phyloP scores from a whole-genome alignment of 2,113 vertebrate species.

The Cynopterus brachyotis region DNA sequence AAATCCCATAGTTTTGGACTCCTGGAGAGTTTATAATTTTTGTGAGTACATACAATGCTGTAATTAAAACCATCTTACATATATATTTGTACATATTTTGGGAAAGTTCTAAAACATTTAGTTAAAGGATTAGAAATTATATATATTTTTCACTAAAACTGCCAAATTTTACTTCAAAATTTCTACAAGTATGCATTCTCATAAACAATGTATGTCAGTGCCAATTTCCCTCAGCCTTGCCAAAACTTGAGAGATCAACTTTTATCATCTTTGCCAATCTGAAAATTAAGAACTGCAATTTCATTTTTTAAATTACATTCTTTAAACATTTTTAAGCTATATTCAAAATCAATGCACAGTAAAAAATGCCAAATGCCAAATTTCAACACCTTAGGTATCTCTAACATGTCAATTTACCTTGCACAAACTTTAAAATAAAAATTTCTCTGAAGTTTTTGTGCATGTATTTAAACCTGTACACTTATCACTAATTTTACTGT shows the following conservation, averaged over 20 bases:
- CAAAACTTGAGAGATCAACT: background rate
- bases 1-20: background rate
- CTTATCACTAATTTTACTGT: background rate
- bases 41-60: background rate
- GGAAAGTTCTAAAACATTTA: background rate
- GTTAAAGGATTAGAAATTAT: background rate
- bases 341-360: background rate
- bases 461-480: background rate
- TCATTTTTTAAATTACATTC: background rate
- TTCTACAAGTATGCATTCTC: background rate
- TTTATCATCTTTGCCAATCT: background rate
- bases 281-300: slow-evolving; percentile 6
- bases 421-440: background rate
- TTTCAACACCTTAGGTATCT: background rate
- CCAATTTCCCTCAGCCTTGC: background rate
- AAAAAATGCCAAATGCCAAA: background rate
- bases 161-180: slow-evolving; percentile 8
- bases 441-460: background rate
- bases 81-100: background rate
- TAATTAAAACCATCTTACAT: slow-evolving; percentile 35
- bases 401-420: background rate
- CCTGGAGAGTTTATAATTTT: background rate
- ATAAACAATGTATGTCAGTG: background rate
- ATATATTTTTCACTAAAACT: background rate
- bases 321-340: background rate